Base-by-base conservation (phyloP, 2,113 vertebrate genomes). In the Rhabdornis inornatus region DNA sequence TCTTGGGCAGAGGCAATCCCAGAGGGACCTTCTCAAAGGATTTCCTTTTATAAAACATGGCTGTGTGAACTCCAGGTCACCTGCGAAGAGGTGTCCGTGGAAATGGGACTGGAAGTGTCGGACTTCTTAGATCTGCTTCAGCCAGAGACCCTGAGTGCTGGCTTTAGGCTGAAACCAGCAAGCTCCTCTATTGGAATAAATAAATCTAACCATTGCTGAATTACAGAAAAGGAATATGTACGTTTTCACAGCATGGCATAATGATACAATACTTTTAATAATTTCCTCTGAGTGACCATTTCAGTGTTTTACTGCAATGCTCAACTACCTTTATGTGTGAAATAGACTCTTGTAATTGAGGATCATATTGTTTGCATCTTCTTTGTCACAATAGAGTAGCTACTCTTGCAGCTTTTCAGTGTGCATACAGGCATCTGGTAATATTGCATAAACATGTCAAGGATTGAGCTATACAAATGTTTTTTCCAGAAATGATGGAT, bases 21-120 rank as follows among this genome's bases (percentile, higher is more conserved):
- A 0, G 1, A 47, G 30, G 55, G 30, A 13, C 10, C 21, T 7
- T 15, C 40, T 47, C 30, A 11, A 44, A 18, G 10, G 10, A 50
- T 61, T 50, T 8, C 25, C 18, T 24, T 21, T 28, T 6, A 0
- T 45, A 49, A 6, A 63, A 0, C 56, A 20, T 15, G 21, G 1
- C 40, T 27, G 1, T 30, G 16, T 40, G 30, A 87, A 6, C 21
- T 49, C 22, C 1, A 3, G 18, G 10, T 68, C 14, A 55, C 21
- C 66, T 66, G 53, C 53, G 55, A 59, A 63, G 45, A 70, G n/a
- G 17, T 30, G 60, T 49, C 50, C 0, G 0, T 84, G 72, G 45
- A 85, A 65, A 20, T 10, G 40, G 70, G 61, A 28, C 30, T 35
- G 65, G 30, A 57, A 60, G 22, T 20, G 27, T 65, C 61, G n/a